phyloP scores from a whole-genome alignment of 2,113 vertebrate species.

The Xiphorhynchus elegans region DNA sequence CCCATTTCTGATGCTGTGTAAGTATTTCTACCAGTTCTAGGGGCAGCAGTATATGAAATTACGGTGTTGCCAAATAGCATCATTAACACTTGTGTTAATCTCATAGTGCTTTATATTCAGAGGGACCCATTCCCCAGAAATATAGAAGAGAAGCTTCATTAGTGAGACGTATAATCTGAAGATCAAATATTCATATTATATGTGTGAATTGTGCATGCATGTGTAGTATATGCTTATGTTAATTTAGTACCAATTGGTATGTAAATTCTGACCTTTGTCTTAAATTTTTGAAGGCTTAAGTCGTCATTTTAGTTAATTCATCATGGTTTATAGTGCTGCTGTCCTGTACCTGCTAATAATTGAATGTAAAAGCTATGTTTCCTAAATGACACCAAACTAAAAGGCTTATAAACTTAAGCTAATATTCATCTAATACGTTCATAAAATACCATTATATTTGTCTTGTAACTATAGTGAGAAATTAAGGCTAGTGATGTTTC shows the following conservation, averaged over 20 bases:
- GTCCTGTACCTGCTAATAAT: background rate
- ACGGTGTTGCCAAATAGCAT: background rate
- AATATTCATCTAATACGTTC: background rate
- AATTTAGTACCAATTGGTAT: background rate
- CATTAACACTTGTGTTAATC: background rate
- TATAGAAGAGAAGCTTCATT: background rate
- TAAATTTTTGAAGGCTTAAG: background rate
- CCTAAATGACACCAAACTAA: background rate
- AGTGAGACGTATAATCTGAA: background rate
- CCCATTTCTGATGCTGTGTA: constrained; percentile 76
- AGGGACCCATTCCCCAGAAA: background rate
- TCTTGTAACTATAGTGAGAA: constrained; percentile 1
- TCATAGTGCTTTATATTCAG: background rate
- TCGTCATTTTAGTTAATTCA: background rate
- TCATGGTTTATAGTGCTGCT: background rate
- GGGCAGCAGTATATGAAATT: background rate
- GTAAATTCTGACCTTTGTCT: background rate
- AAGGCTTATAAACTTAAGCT: background rate
- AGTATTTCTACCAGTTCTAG: constrained; percentile 60
- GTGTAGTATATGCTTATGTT: background rate
- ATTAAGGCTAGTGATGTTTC: background rate
- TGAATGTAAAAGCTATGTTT: background rate
- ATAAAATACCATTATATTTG: background rate
- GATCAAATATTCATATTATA: background rate
- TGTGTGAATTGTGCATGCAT: background rate